Evolutionary conservation across 2,113 vertebrate genomes (phyloP), one percentile per base, ranked within the genome.

Genomic region (Sylvilagus bachmani): DNA sequence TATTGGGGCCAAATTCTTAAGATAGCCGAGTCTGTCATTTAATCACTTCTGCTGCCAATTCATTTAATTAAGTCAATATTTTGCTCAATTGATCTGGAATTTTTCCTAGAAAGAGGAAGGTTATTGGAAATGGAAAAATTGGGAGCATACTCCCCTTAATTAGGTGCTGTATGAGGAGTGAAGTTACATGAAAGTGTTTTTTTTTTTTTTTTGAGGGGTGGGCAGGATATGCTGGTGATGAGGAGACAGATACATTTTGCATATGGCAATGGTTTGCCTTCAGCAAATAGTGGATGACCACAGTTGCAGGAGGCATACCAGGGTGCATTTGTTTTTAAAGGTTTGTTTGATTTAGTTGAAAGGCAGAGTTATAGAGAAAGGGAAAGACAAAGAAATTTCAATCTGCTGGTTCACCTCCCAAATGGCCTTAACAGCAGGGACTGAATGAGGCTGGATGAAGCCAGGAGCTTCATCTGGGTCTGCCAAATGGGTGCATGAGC

Each of bases 1-100:
- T 53, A 70, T 22, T 66, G 51, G 38, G 33, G 71, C 74, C 12
- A 62, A 33, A 77, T 62, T 44, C 44, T 67, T 33, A 67, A 67
- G 38, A 84, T 44, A 87, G 83, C 38, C 38, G 75, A 86, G 5
- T 70, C 51, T 75, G 62, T 89, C 38, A 69, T 86, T 77, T 93
- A 69, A 81, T 74, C n/a, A 51, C 36, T 64, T 73, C 11, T 86
- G 16, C 21, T 69, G 31, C 77, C 67, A 62, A 62, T 58, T 62
- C 64, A 85, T 77, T 92, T 70, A 66, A 62, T 85, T 80, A 84
- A 70, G 33, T 90, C 75, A 95, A 71, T 74, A 51, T 58, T 73
- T 89, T 85, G 38, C 31, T 81, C 36, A 86, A 21, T 61, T 93
- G 69, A 90, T 61, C 14, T 80, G 36, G 22, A 91, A 38, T 79